phyloP scores from a whole-genome alignment of 2,888 invertebrate species.

The Uropetala carovei region DNA sequence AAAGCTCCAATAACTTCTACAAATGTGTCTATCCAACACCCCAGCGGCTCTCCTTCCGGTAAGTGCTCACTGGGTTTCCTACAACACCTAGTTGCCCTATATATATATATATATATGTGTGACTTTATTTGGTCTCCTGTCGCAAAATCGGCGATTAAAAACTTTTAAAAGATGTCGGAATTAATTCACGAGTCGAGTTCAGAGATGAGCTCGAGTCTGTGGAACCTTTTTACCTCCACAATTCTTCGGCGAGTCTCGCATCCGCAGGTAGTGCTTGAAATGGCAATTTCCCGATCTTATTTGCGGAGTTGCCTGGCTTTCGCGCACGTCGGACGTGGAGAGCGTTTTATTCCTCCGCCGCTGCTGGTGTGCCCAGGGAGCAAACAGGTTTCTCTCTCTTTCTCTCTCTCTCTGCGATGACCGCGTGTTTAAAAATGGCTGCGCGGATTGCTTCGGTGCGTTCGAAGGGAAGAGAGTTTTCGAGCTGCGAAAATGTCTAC shows the following conservation, averaged over 20 bases:
- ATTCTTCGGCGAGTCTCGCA: background rate
- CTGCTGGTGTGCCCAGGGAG: background rate
- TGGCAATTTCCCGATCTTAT: constrained; percentile 4
- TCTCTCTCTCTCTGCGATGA: background rate
- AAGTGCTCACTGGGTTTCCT: no score
- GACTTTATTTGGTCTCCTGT: no score
- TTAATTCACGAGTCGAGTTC: background rate
- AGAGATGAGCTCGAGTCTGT: background rate
- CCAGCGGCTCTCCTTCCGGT: no score
- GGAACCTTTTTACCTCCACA: background rate
- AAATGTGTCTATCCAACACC: no score
- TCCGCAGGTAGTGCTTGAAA: background rate
- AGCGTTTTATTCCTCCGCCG: background rate
- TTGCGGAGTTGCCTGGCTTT: background rate
- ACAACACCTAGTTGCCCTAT: no score
- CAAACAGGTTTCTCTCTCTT: constrained; percentile 52
- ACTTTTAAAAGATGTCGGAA: no score
- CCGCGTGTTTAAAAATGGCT: constrained; percentile 58
- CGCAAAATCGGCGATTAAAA: no score
- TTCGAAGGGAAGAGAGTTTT: no score
- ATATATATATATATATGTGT: no score
- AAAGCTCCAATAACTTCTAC: no score
- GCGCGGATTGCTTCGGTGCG: background rate
- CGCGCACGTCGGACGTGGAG: background rate
- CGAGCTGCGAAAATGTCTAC: no score